Percentiles rank a stretch among this genome's conserved stretches.
Conservation (phyloP, 2,888 invertebrate genomes). For the Temnothorax unifasciatus region DNA sequence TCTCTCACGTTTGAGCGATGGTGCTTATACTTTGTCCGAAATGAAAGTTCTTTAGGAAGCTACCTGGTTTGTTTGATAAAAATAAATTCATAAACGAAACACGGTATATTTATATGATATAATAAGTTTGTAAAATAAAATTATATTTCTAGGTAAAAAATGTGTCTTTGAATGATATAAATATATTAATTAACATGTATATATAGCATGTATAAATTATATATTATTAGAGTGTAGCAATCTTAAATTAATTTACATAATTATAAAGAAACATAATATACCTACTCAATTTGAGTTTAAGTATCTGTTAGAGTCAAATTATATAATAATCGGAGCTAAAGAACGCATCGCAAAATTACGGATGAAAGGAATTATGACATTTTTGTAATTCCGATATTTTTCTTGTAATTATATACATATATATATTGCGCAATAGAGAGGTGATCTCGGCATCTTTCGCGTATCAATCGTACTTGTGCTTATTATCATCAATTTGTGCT, state of each 20-base stretch:
- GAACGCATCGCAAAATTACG: not conserved
- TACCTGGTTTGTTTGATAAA: not conserved
- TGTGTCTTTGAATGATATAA: not conserved
- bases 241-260: not conserved
- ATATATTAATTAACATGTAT: not conserved
- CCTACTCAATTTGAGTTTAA: not conserved
- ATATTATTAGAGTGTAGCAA: not conserved
- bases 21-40: not conserved
- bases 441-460: not conserved
- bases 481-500: conserved; percentile 28
- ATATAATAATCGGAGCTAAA: not conserved
- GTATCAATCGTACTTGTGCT: conserved; percentile 2
- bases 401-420: not conserved
- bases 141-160: not conserved
- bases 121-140: not conserved
- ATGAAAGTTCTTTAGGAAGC: not conserved
- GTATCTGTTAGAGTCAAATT: not conserved
- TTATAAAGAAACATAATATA: not conserved
- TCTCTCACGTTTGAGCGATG: conserved; percentile 6
- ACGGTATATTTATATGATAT: not conserved
- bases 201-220: not conserved
- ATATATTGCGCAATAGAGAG: not conserved
- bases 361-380: not conserved
- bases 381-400: not conserved
- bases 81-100: not conserved